Evolutionary conservation across 1,140 invertebrate genomes (phyloP).

Genomic region (fruit fly (Drosophila melanogaster)): Release_6_plus_ISO1_MT NC_004354.4:17855001-17855500

Average conservation of each 20-base stretch:
- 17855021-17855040: too few species aligned
- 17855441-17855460: constrained; percentile 60
- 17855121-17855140: too few species aligned
- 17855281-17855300: constrained; percentile 83
- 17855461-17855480: neutral
- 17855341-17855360: constrained; percentile 61
- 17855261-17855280: constrained; percentile 79
- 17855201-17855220: too few species aligned
- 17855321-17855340: constrained; percentile 67
- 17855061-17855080: too few species aligned
- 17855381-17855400: constrained; percentile 49
- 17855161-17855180: too few species aligned
- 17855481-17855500: too few species aligned
- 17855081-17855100: too few species aligned
- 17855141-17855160: too few species aligned
- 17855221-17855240: constrained; percentile 61
- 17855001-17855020: too few species aligned
- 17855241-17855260: constrained; percentile 73
- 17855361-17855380: constrained; percentile 65
- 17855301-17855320: constrained; percentile 63
- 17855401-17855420: constrained; percentile 69
- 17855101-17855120: too few species aligned
- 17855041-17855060: too few species aligned
- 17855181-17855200: too few species aligned
- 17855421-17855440: constrained; percentile 71